Percentiles rank a stretch among this genome's conserved stretches.
These are phyloP conservation scores for Liopterus haemorrhoidalis DNA, from an alignment of 2,888 invertebrate genomes.

Conservation along the genomic window DNA sequence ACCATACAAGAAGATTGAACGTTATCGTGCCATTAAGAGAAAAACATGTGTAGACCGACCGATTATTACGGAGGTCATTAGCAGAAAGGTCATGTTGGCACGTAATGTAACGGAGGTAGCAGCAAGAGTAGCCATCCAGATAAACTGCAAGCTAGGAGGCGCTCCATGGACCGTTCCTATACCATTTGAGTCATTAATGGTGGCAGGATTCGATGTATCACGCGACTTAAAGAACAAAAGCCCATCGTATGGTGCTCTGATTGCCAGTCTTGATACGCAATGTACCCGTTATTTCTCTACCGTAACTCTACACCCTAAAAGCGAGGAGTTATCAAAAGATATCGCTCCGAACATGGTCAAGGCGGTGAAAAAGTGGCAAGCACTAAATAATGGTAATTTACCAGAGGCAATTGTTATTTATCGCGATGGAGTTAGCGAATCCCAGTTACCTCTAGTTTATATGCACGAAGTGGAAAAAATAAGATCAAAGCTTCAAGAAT, in stretches of 20 bases:
- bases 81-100: conserved; percentile 47
- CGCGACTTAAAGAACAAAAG: conserved; percentile 68
- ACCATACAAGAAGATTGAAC: conserved; percentile 61
- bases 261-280: conserved; percentile 58
- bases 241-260: conserved; percentile 69
- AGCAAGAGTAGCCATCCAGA: conserved; percentile 80
- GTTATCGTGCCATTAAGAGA: conserved; percentile 84
- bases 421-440: conserved; percentile 92
- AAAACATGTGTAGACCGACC: conserved; percentile 70
- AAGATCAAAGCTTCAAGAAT: conserved; percentile 49
- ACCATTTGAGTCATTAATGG: conserved; percentile 64
- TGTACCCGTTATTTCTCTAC: conserved; percentile 67
- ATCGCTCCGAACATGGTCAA: conserved; percentile 58
- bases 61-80: conserved; percentile 55
- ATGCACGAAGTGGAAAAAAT: conserved; percentile 65
- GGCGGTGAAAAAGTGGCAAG: conserved; percentile 50
- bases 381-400: conserved; percentile 39
- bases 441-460: conserved; percentile 73
- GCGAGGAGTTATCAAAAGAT: conserved; percentile 71
- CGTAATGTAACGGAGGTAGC: conserved; percentile 66
- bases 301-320: conserved; percentile 64
- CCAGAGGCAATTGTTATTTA: conserved; percentile 76
- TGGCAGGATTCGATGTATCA: conserved; percentile 84
- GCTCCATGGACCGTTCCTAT: conserved; percentile 77
- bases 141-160: conserved; percentile 80